Conservation (phyloP, 1,140 invertebrate genomes). For the Euura saliciscinereae region DNA sequence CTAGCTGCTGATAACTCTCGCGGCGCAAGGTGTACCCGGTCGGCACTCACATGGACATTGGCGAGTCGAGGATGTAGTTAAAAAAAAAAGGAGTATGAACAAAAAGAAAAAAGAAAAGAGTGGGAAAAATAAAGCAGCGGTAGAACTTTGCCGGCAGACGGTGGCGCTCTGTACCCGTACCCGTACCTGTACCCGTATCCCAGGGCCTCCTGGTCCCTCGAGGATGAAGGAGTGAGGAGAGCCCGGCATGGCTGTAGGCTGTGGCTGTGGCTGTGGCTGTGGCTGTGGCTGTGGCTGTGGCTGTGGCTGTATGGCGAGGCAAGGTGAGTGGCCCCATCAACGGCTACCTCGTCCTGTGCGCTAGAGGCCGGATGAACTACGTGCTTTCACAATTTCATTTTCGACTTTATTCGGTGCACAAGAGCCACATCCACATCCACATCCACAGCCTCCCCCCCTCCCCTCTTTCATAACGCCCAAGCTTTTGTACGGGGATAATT, state of each 20-base stretch:
- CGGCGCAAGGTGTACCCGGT: too few relatives aligned
- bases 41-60: too few relatives aligned
- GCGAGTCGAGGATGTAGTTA: too few relatives aligned
- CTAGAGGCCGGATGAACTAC: constrained; percentile 6
- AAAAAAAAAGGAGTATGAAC: too few relatives aligned
- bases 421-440: too few relatives aligned
- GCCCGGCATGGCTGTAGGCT: background rate
- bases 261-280: too few relatives aligned
- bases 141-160: background rate
- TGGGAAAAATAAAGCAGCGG: background rate
- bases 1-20: background rate
- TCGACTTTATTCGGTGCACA: too few relatives aligned
- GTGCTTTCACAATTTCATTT: constrained; percentile 4
- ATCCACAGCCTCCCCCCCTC: too few relatives aligned
- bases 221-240: background rate
- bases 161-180: background rate
- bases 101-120: background rate
- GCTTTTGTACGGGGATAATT: too few relatives aligned
- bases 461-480: too few relatives aligned
- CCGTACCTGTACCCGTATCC: background rate
- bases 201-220: background rate
- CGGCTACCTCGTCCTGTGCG: background rate
- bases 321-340: constrained; percentile 6
- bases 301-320: background rate
- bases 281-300: too few relatives aligned